Evolutionary conservation across 2,888 invertebrate genomes (phyloP), one percentile per base, ranked within the genome.

Genomic region (Microctonus hyperodae): DNA sequence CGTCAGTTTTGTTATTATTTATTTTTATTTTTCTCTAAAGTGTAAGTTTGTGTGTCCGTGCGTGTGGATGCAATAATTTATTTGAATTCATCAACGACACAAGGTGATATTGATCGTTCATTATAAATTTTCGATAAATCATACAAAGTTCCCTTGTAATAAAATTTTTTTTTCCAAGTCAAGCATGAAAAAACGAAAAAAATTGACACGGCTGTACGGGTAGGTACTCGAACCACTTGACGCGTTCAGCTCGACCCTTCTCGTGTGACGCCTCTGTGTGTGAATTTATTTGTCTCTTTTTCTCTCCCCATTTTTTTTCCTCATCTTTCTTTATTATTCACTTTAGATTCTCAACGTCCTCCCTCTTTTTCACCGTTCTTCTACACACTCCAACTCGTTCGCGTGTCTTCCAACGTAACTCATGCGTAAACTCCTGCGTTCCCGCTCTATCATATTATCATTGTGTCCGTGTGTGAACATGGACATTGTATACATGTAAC

Each of bases 21-120:
- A n/a, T n/a, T n/a, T n/a, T n/a, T n/a, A n/a, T n/a, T n/a, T n/a
- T 5, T 1, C n/a, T 11, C 5, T 7, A 6, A n/a, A n/a, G 22
- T 59, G 40, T 23, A 33, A 16, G 20, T 57, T 20, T 20, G 1
- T 59, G 1, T 10, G 57, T 37, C 3, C 7, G 7, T 5, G 7
- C 28, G 28, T 28, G 28, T 28, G 7, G 4, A 28, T 28, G 7
- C 28, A 7, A 25, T 11, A 25, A 51, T 51, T 25, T 20, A 44
- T 44, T 44, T 7, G 44, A 16, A 16, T 44, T 44, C 44, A 44
- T 44, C 44, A 44, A 44, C 7, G 16, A 44, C 44, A 33, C 55
- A 25, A 28, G 33, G 55, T 55, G 16, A 25, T 55, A 55, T 55
- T 55, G 55, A 55, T 55, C 33, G 55, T 25, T n/a, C n/a, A 28